These are phyloP conservation scores for Drosophila engyochracea DNA, from an alignment of 2,888 invertebrate genomes.

Conservation along the genomic window DNA sequence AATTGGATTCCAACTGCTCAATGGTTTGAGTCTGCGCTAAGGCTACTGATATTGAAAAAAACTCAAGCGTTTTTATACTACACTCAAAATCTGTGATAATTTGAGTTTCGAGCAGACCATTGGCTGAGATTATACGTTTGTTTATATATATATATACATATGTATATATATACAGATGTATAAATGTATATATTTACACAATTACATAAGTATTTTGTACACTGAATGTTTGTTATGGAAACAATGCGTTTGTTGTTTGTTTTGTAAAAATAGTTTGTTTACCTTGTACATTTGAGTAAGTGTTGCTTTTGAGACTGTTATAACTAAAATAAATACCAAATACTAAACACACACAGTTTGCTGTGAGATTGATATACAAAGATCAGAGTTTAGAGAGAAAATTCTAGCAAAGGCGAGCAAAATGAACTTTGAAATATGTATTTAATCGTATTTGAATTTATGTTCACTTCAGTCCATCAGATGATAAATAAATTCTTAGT, in stretches of 20 bases:
- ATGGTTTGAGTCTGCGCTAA: constrained; percentile 56
- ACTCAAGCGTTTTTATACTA: constrained; percentile 13
- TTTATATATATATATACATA: background rate
- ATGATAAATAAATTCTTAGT: background rate
- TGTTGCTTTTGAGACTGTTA: background rate
- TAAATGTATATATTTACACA: background rate
- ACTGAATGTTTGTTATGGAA: constrained; percentile 6
- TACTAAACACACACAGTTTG: background rate
- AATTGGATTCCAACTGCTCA: constrained; percentile 40
- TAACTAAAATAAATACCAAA: background rate
- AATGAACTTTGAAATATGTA: background rate
- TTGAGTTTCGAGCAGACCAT: background rate
- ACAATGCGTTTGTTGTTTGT: constrained; percentile 3
- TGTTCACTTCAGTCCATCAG: background rate
- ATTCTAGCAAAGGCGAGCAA: accelerated
- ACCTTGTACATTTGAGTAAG: constrained; percentile 42
- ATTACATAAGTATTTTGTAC: background rate
- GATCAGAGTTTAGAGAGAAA: no score
- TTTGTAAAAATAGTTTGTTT: constrained; percentile 40
- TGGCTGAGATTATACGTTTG: background rate
- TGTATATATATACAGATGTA: background rate
- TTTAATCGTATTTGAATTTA: background rate
- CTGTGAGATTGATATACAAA: background rate
- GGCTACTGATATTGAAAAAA: background rate
- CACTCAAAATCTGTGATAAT: background rate